Base-by-base conservation (phyloP, 2,113 vertebrate species). In the Chaetura pelagica region DNA sequence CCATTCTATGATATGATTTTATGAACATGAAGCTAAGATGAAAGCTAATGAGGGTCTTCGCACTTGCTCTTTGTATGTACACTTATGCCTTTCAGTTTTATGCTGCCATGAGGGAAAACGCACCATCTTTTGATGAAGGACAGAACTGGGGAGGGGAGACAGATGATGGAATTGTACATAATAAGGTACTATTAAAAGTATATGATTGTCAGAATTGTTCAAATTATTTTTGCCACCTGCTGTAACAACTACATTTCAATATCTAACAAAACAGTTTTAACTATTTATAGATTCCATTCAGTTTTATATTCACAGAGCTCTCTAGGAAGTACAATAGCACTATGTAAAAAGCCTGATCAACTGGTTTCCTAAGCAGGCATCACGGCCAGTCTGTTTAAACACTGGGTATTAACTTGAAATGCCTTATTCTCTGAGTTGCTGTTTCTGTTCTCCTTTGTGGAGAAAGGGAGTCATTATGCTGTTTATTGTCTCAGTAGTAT, bases 101-200 rank as follows among this genome's bases (percentile, higher is more conserved):
- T 67, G 35, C 57, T 73, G 96, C 94, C 3, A 94, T 97, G 89
- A 98, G 95, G 94, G 98, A 98, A 78, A 98, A 86, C 3, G 68
- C 97, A 5, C 91, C 97, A 5, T 83, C 95, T 0, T 98, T 98
- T 40, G 98, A 98, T 66, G 98, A 98, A 14, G 97, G 95, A 54
- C 98, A 98, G 63, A 91, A 38, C 58, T 97, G 96, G 84, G 93
- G 78, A 68, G 97, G 96, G 90, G 98, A 98, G 67, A 98, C 98
- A 0, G 99, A 99, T 89, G 98, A 99, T 57, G 98, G 98, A 57
- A 97, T 98, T 38, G 97, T 99, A 29, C 98, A 98, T 85, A 99
- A 98, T 91, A 99, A 98, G 99, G 99, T 99, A 98, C 38, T 12
- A 15, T 76, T 20, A 32, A 66, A 76, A 75, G 17, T 38, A 57